These are phyloP conservation scores for Cygnus buccinator DNA, from an alignment of 2,113 vertebrate genomes.

Conservation along the genomic window DNA sequence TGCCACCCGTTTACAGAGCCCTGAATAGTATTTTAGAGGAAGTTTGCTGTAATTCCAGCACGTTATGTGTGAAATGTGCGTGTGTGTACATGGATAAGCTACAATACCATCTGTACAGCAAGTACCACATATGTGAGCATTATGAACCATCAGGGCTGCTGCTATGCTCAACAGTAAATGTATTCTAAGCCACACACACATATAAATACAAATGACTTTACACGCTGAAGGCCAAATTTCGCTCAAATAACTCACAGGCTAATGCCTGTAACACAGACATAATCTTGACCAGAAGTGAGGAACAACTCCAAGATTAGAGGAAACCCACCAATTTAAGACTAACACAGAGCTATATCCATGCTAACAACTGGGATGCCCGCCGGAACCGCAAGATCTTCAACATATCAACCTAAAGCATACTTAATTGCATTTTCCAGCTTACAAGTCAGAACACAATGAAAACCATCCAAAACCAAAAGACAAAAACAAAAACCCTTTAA, in stretches of 20 bases:
- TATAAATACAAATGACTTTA: slow-evolving; percentile 34
- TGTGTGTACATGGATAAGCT: slow-evolving; percentile 44
- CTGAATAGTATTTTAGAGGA: background rate
- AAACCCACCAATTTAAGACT: background rate
- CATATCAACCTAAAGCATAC: background rate
- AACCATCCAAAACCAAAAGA: background rate
- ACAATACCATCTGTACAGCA: slow-evolving; percentile 62
- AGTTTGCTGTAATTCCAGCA: slow-evolving; percentile 53
- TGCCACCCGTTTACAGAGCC: background rate
- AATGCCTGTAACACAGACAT: background rate
- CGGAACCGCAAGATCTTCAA: background rate
- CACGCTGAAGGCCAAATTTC: background rate
- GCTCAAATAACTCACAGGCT: background rate
- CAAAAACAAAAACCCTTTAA: background rate
- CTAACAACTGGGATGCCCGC: slow-evolving; percentile 12
- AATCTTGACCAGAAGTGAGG: background rate
- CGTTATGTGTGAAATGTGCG: slow-evolving; percentile 18
- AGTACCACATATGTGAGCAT: slow-evolving; percentile 55
- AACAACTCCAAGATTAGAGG: background rate
- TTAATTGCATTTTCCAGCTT: background rate
- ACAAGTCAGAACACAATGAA: background rate
- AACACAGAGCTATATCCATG: background rate
- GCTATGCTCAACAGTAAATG: slow-evolving; percentile 30
- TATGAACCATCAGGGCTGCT: slow-evolving; percentile 38
- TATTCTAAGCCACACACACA: slow-evolving; percentile 27